phyloP scores from a whole-genome alignment of 23 tunicate species.

The Styela clava region DNA sequence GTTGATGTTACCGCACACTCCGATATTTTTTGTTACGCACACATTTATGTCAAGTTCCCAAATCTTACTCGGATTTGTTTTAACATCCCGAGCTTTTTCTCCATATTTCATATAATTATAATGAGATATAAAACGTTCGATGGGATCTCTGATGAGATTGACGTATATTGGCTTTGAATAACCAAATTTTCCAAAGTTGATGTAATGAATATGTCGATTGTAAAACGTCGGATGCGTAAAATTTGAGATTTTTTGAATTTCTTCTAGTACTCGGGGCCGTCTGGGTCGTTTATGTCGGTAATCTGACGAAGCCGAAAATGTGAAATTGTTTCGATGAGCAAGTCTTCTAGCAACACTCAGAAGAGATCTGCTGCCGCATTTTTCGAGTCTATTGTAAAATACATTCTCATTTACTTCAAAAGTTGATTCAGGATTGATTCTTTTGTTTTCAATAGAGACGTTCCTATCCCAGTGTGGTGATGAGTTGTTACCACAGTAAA shows the following conservation, averaged over 20 bases:
- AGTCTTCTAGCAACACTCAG: neutral
- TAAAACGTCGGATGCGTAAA: constrained; percentile 5
- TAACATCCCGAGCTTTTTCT: neutral
- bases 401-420: no score
- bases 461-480: no score
- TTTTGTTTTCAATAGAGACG: no score
- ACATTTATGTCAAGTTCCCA: neutral
- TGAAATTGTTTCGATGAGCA: neutral
- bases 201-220: constrained; percentile 9
- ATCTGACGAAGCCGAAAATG: neutral
- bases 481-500: no score
- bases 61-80: neutral
- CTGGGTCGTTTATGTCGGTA: neutral
- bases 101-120: constrained; percentile 10
- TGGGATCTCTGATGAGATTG: constrained; percentile 19
- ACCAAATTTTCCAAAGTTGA: constrained; percentile 8
- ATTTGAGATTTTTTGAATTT: neutral
- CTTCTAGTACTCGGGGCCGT: neutral
- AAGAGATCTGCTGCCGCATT: constrained; percentile 32
- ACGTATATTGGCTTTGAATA: neutral
- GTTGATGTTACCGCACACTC: no score
- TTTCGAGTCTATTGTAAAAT: constrained; percentile 16
- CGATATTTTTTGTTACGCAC: neutral
- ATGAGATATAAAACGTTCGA: constrained; percentile 14
- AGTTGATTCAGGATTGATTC: no score